A percentile compares a stretch with the other conserved stretches of the same genome.
Evolutionary conservation across 1,140 invertebrate species (phyloP).

Genomic region (Periplaneta americana): DNA sequence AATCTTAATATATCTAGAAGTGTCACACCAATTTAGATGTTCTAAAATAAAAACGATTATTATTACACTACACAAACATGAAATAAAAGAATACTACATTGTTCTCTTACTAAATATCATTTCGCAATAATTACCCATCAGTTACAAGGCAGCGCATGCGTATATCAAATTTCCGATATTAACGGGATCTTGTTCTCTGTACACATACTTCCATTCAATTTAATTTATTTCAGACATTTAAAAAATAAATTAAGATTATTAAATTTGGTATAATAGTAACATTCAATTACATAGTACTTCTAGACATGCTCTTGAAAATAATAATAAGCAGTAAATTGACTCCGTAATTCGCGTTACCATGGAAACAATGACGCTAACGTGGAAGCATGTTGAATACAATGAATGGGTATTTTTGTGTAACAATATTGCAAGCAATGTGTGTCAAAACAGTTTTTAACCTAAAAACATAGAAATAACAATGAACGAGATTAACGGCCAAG

Average conservation of each 20-base stretch:
- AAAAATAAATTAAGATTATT: too few relatives aligned
- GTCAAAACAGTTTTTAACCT: too few relatives aligned
- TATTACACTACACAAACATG: not conserved
- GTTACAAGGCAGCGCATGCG: not conserved
- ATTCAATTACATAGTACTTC: too few relatives aligned
- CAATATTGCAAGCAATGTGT: too few relatives aligned
- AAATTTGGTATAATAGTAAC: too few relatives aligned
- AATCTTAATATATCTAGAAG: not conserved
- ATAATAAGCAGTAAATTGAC: not conserved
- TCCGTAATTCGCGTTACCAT: not conserved
- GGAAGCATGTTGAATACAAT: too few relatives aligned
- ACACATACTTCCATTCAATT: too few relatives aligned
- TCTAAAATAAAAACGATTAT: not conserved
- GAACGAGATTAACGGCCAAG: not conserved
- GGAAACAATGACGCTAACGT: not conserved
- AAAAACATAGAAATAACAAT: not conserved
- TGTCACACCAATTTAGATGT: not conserved
- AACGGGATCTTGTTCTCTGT: too few relatives aligned
- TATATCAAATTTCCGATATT: not conserved
- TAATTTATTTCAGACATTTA: too few relatives aligned
- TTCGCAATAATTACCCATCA: not conserved
- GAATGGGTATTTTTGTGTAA: too few relatives aligned
- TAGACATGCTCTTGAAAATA: too few relatives aligned
- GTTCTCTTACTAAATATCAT: not conserved
- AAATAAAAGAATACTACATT: not conserved